These are phyloP conservation scores for Parochlus steinenii DNA, from an alignment of 2,888 invertebrate genomes.

Conservation along the genomic window DNA sequence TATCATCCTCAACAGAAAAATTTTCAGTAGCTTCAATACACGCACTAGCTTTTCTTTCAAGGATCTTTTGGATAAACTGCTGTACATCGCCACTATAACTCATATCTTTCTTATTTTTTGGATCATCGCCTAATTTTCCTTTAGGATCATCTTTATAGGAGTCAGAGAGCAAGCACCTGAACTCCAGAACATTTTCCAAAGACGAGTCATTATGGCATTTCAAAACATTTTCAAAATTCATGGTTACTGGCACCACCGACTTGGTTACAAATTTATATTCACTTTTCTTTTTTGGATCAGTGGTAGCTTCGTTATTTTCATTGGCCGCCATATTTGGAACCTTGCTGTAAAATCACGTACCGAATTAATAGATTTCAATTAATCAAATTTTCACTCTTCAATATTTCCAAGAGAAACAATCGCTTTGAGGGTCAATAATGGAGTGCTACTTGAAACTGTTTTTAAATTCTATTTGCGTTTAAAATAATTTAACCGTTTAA, in stretches of 20 bases:
- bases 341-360: too few relatives aligned
- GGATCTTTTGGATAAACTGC: slow-evolving; percentile 9
- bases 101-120: background rate
- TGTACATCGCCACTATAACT: slow-evolving; percentile 10
- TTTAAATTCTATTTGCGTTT: too few relatives aligned
- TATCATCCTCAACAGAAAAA: background rate
- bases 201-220: slow-evolving; percentile 9
- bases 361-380: too few relatives aligned
- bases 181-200: slow-evolving; percentile 8
- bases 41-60: background rate
- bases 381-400: too few relatives aligned
- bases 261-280: slow-evolving; percentile 4
- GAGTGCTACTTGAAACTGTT: too few relatives aligned
- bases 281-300: background rate
- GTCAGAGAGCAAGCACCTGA: slow-evolving; percentile 4
- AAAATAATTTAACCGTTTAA: too few relatives aligned
- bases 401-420: too few relatives aligned
- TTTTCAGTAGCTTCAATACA: background rate
- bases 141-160: slow-evolving; percentile 2
- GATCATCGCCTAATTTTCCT: background rate
- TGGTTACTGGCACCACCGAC: background rate
- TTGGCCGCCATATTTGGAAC: too few relatives aligned
- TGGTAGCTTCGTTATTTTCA: too few relatives aligned
- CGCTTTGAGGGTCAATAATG: too few relatives aligned
- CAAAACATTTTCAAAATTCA: slow-evolving; percentile 2